These are phyloP conservation scores for Luidia sarsii DNA, from an alignment of 53 echinoderm and acorn worm genomes.

Conservation along the genomic window DNA sequence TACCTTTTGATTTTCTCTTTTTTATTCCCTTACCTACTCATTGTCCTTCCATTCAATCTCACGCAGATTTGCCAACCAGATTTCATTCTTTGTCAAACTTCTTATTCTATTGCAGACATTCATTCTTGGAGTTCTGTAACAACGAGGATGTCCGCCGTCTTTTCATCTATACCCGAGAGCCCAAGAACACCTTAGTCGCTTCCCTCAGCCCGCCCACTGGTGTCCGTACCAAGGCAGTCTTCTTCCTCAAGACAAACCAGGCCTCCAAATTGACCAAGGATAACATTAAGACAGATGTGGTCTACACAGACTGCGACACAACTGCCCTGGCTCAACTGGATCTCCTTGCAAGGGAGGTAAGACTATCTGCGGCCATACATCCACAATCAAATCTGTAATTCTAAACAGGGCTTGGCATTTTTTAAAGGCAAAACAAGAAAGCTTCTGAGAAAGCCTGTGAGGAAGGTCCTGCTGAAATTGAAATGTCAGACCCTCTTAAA, in stretches of 20 bases:
- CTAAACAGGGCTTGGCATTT: no score
- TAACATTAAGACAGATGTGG: slow-evolving; percentile 93
- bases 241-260: slow-evolving; percentile 95
- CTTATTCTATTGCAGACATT: slow-evolving; percentile 72
- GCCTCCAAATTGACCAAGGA: slow-evolving; percentile 95
- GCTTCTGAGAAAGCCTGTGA: no score
- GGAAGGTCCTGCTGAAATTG: no score
- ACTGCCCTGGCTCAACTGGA: slow-evolving; percentile 79
- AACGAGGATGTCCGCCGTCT: slow-evolving; percentile 95
- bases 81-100: neutral
- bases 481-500: no score
- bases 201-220: slow-evolving; percentile 76
- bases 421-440: no score
- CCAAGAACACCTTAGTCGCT: slow-evolving; percentile 82
- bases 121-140: slow-evolving; percentile 98
- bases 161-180: slow-evolving; percentile 85
- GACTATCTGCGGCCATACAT: neutral
- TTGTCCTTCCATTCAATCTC: neutral
- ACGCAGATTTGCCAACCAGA: neutral
- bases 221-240: slow-evolving; percentile 80
- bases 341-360: slow-evolving; percentile 85
- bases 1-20: no score
- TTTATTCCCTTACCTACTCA: no score
- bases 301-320: slow-evolving; percentile 82
- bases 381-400: no score